Evolutionary conservation across 2,113 vertebrate genomes (phyloP), one percentile per base, ranked within the genome.

Genomic region (Tichodroma muraria): DNA sequence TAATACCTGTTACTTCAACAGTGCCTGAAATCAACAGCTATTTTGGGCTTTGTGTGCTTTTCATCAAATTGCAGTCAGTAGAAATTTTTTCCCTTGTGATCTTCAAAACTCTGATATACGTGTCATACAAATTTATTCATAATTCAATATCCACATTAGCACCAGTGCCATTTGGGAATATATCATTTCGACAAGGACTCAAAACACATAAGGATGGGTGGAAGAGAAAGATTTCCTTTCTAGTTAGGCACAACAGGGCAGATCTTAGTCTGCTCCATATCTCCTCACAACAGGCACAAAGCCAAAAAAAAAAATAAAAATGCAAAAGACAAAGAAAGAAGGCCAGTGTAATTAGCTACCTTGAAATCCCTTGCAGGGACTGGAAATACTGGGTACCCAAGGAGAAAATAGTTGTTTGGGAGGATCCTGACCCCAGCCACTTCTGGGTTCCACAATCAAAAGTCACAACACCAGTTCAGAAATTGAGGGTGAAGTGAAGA

Each of bases 61-160:
- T 87, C 77, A 90, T 90, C 93, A 94, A 61, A 92, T 72, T 77
- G 80, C 53, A 94, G 77, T 72, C 8, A 0, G 45, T 49, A 90
- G 89, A 93, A 93, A 85, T 52, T 78, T 76, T 86, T 89, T 69
- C 90, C 73, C 65, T 15, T 92, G 77, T 33, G 63, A 90, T 93
- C 78, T 91, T 91, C 87, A 79, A 87, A 89, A 81, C 57, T 89
- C 89, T 80, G 78, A 80, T 85, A 79, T 25, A 53, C 0, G 5
- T 77, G 94, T 91, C 94, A 88, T 88, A 95, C 93, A 96, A 96
- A 89, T 90, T 85, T 92, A 92, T 93, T 93, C 91, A 76, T 86
- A 92, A 93, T 92, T 93, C 94, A 95, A 90, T 95, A 96, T 45
- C 64, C 80, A 90, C 82, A 90, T 95, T 90, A 93, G 82, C 78